Base-by-base conservation (phyloP, 2,888 invertebrate genomes). In the Cyaniris semiargus region DNA sequence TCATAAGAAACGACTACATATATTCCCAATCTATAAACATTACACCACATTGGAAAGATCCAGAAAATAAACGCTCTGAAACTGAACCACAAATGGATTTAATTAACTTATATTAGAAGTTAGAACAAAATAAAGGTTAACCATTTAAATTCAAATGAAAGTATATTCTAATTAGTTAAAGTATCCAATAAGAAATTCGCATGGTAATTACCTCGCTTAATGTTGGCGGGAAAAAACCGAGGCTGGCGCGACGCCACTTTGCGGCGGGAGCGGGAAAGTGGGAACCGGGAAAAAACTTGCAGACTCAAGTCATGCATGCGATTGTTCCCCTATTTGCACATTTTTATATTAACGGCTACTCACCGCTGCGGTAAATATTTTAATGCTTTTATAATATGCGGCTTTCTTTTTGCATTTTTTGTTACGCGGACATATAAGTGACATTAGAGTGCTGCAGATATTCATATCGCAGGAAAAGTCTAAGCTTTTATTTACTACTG, bases 161-260 rank as follows among this genome's bases (percentile, higher is more conserved):
- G 75, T 70, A 77, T 76, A 66, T 76, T 80, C 82, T 79, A 81
- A 83, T 82, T 79, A 80, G 80, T 79, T 80, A 79, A 81, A 80
- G 78, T 80, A 80, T 81, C 82, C 81, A 85, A 83, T 82, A 84
- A 83, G 84, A 85, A 83, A 82, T 85, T 83, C 80, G 78, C 78
- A 80, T 79, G 80, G 79, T 77, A 79, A 77, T 74, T 72, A 58
- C 58, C 75, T 56, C 81, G 83, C 82, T 84, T 86, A 86, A 86
- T 85, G 85, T 83, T 79, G 83, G 85, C 80, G 83, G 84, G 84
- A 83, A 83, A 82, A 82, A 81, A 80, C 79, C 83, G 82, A 86
- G 86, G 84, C 85, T 84, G 80, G 79, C 83, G 82, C 81, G 81
- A 82, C 82, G 82, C 83, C 84, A 85, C 84, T 85, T 84, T 85